These are phyloP conservation scores for Clarias macrocephalus DNA, from an alignment of 2,113 vertebrate species.

Conservation along the genomic window DNA sequence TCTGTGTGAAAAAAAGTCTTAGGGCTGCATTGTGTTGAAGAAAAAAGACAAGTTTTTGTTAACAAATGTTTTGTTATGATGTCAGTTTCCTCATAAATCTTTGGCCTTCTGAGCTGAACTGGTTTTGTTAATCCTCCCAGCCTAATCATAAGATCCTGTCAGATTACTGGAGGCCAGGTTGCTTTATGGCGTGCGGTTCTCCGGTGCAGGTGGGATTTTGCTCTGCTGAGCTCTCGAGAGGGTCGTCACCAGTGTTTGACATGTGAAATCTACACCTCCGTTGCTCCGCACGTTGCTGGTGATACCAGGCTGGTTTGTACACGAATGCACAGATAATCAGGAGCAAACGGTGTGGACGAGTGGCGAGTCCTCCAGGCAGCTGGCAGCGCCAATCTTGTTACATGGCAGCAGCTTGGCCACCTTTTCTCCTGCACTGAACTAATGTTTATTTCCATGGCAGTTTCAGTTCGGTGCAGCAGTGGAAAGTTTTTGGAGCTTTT, in stretches of 20 bases:
- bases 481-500: constrained; percentile 41
- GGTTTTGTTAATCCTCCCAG: not conserved
- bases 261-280: constrained; percentile 31
- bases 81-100: not conserved
- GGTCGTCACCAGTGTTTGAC: constrained; percentile 36
- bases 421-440: constrained; percentile 19
- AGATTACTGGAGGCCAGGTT: not conserved
- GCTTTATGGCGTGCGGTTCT: constrained; percentile 39
- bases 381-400: constrained; percentile 19
- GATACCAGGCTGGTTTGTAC: constrained; percentile 16
- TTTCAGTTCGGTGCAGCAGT: constrained; percentile 50
- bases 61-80: not conserved
- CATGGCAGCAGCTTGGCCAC: constrained; percentile 29
- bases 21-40: not conserved
- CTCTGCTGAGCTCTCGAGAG: not conserved
- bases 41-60: not conserved
- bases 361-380: not conserved
- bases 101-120: not conserved
- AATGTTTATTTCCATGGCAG: constrained; percentile 58
- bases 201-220: constrained; percentile 3
- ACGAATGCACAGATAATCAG: constrained; percentile 42
- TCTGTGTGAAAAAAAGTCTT: not conserved
- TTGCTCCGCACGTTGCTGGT: constrained; percentile 15
- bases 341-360: constrained; percentile 25
- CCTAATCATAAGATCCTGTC: not conserved